Evolutionary conservation across 2,113 vertebrate species (phyloP), one percentile per base, ranked within the genome.

Genomic region (Phainopepla nitens): DNA sequence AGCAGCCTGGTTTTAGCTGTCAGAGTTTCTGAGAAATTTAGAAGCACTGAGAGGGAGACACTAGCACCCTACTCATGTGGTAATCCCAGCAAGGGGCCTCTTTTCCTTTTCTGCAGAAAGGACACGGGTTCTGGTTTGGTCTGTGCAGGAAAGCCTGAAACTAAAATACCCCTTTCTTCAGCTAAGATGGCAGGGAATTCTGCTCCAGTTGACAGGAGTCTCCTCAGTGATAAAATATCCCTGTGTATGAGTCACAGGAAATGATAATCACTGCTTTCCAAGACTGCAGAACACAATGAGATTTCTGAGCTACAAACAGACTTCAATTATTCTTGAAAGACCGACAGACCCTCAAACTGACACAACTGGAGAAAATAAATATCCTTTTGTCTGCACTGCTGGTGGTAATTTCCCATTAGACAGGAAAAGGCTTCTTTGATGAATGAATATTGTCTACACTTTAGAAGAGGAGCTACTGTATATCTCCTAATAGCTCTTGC

Each of bases 381-480:
- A 88, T 87, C 87, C 86, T 96, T 97, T 93, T 96, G 87, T 93
- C 91, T 91, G 87, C 89, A 71, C 89, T 80, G 87, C 92, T 94
- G 90, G 91, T 95, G 92, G 77, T 66, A 87, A 88, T 96, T 95
- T 95, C 86, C 86, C 87, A 95, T 97, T 83, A 93, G 90, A 87
- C 93, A 94, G 91, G 92, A 95, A 94, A 96, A 93, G 44, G 64
- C 69, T 85, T 65, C 84, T 94, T 84, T 95, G 93, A 94, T 90
- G 90, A 92, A 95, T 92, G 91, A 94, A 88, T 93, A 94, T 81
- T 94, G 88, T 89, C 87, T 84, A 82, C 94, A 68, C 83, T 89
- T 92, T 36, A 87, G 81, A 95, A 93, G 69, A 92, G 66, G 66
- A 85, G 80, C 87, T 95, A 92, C 96, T 94, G 89, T 86, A 9